phyloP scores from a whole-genome alignment of 1,140 invertebrate genomes.

The Pogonus chalceus region DNA sequence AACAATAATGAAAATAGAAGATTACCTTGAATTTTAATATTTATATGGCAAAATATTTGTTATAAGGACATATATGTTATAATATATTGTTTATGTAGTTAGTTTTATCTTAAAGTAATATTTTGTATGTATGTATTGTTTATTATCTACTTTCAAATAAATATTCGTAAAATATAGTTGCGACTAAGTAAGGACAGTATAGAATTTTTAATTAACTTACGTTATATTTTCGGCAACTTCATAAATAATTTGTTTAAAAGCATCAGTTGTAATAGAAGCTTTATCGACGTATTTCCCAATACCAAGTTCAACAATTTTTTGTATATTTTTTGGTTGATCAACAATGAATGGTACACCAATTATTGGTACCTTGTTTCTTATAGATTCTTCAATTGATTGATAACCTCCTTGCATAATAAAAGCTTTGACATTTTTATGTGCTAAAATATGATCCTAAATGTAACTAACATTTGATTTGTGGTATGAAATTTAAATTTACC shows the following conservation, averaged over 20 bases:
- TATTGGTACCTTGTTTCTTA: slow-evolving; percentile 40
- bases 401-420: slow-evolving; percentile 44
- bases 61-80: no score
- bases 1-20: no score
- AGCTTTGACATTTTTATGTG: slow-evolving; percentile 33
- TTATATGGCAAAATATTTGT: no score
- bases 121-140: no score
- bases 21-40: no score
- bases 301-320: slow-evolving; percentile 19
- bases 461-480: background rate
- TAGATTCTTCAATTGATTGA: slow-evolving; percentile 39
- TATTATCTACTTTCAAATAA: no score
- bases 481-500: slow-evolving; percentile 34
- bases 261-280: slow-evolving; percentile 17
- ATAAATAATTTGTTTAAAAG: slow-evolving; percentile 17
- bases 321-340: slow-evolving; percentile 30
- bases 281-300: slow-evolving; percentile 22
- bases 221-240: slow-evolving; percentile 18
- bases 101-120: no score
- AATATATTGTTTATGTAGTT: no score
- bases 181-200: no score
- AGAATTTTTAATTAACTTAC: slow-evolving; percentile 15
- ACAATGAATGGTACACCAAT: slow-evolving; percentile 35
- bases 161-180: no score
- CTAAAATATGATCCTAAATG: slow-evolving; percentile 20